Conservation (phyloP, 1,140 invertebrate genomes). For the Goniozus legneri region DNA sequence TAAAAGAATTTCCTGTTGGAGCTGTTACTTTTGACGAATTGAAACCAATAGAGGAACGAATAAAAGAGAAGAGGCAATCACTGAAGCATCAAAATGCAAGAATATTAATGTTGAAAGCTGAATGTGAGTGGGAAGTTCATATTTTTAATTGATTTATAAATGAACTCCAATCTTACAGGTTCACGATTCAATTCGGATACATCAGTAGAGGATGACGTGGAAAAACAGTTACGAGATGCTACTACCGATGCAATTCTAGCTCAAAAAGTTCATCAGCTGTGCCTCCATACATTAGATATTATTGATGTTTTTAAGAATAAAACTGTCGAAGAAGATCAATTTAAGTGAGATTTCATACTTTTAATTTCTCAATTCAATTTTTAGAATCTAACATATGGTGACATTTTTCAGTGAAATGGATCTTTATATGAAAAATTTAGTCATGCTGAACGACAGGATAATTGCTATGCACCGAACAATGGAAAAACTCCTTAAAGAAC, state of each 20-base stretch:
- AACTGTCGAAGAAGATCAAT: slow-evolving; percentile 8
- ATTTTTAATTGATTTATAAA: not conserved
- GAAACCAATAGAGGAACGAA: slow-evolving; percentile 33
- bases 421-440: slow-evolving; percentile 22
- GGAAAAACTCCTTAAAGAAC: slow-evolving; percentile 9
- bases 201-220: not conserved
- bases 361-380: slow-evolving; percentile 2
- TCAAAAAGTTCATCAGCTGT: slow-evolving; percentile 15
- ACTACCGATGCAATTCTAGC: slow-evolving; percentile 23
- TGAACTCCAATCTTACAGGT: no score
- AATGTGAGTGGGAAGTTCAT: slow-evolving; percentile 21
- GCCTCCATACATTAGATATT: slow-evolving; percentile 24
- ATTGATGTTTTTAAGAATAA: slow-evolving; percentile 22
- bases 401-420: slow-evolving; percentile 23
- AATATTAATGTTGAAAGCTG: slow-evolving; percentile 23
- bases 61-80: slow-evolving; percentile 17
- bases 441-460: slow-evolving; percentile 22
- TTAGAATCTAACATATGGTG: not conserved
- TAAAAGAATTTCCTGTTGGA: slow-evolving; percentile 31
- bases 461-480: slow-evolving; percentile 16
- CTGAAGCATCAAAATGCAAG: slow-evolving; percentile 24
- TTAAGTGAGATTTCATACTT: slow-evolving; percentile 18
- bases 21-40: slow-evolving; percentile 31
- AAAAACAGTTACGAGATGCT: slow-evolving; percentile 16
- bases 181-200: not conserved